Evolutionary conservation across 2,113 vertebrate genomes (phyloP).

Genomic region (Paraplagusia blochii): DNA sequence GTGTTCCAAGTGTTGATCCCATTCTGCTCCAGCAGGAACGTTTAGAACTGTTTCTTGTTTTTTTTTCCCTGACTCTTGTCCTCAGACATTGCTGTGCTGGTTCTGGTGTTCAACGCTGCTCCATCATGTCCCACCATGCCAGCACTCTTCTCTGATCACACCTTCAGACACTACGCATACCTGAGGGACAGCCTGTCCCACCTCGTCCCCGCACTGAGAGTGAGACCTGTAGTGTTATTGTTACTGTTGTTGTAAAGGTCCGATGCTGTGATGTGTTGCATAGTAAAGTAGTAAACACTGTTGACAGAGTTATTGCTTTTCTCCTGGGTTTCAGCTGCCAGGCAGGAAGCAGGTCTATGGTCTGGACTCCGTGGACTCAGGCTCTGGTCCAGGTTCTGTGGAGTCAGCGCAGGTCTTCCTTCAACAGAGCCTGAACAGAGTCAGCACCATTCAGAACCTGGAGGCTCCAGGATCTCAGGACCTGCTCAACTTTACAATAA

Average conservation of each 20-base stretch:
- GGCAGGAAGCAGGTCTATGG: conserved; percentile 85
- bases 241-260: neutral
- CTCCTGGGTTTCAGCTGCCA: conserved; percentile 75
- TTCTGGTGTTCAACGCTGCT: conserved; percentile 95
- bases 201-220: conserved; percentile 88
- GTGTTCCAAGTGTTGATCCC: too few relatives aligned
- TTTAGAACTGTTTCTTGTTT: neutral
- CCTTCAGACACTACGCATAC: conserved; percentile 94
- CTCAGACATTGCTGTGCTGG: conserved; percentile 93
- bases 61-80: conserved; percentile 16
- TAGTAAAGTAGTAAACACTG: neutral
- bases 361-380: conserved; percentile 69
- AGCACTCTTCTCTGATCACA: conserved; percentile 94
- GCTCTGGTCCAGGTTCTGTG: conserved; percentile 70
- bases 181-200: conserved; percentile 95
- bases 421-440: conserved; percentile 87
- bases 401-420: conserved; percentile 93
- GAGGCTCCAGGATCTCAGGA: conserved; percentile 88
- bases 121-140: conserved; percentile 94
- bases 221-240: conserved; percentile 54
- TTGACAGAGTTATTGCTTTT: neutral
- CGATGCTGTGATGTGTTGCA: neutral
- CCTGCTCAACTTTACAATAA: conserved; percentile 91
- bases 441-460: conserved; percentile 88
- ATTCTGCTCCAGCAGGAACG: too few relatives aligned